phyloP scores from a whole-genome alignment of 1,140 invertebrate species.

The Pteromalus puparum region DNA sequence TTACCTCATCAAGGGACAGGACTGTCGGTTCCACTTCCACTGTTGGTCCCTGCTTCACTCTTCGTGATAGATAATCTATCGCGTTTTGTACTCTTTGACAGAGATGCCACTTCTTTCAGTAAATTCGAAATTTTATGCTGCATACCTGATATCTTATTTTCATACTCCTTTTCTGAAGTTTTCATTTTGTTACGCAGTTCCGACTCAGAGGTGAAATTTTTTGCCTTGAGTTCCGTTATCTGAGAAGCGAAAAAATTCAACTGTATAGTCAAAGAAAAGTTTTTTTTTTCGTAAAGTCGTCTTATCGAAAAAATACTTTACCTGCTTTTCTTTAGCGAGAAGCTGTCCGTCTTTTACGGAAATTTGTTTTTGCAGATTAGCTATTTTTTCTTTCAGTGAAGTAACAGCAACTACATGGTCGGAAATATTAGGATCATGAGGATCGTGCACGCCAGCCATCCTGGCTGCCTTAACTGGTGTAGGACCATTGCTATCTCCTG shows the following conservation, averaged over 20 bases:
- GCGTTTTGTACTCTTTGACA: constrained; percentile 88
- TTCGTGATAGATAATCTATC: constrained; percentile 73
- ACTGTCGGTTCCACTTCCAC: constrained; percentile 86
- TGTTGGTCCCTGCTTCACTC: constrained; percentile 79
- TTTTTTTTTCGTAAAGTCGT: neutral
- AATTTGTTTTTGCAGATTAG: constrained; percentile 92
- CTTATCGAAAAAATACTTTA: constrained; percentile 66
- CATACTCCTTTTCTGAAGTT: constrained; percentile 86
- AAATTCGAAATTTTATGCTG: constrained; percentile 86
- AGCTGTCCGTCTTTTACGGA: constrained; percentile 90
- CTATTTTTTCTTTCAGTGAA: constrained; percentile 95
- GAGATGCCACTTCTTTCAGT: constrained; percentile 88
- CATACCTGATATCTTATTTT: constrained; percentile 86
- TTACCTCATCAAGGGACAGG: constrained; percentile 76
- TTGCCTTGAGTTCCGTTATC: constrained; percentile 95
- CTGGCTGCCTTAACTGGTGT: constrained; percentile 74
- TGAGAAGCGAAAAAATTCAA: constrained; percentile 70
- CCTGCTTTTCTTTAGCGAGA: constrained; percentile 93
- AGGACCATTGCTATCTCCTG: constrained; percentile 70
- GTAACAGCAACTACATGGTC: constrained; percentile 96
- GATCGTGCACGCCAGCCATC: constrained; percentile 70
- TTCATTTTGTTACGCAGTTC: constrained; percentile 91
- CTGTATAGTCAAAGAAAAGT: neutral
- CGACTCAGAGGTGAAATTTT: constrained; percentile 90
- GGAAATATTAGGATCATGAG: constrained; percentile 88